A percentile compares a stretch with the other conserved stretches of the same genome.
Evolutionary conservation across 2,797 vertebrate genomes (phyloP).

Genomic region (Rhinoraja longicauda): DNA sequence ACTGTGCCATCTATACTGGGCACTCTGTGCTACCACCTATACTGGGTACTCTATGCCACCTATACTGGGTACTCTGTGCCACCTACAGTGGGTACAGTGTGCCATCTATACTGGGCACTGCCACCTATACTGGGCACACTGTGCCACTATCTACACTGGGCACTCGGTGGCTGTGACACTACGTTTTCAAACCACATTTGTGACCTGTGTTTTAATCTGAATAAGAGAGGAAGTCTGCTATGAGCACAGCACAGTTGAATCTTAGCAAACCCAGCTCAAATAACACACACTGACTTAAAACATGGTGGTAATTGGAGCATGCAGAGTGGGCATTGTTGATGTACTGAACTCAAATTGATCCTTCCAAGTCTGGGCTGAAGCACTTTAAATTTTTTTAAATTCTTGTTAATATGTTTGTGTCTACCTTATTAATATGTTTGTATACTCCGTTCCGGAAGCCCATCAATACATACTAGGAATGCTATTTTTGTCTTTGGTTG

Average conservation of each 20-base stretch:
- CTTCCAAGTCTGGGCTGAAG: not conserved
- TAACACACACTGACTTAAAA: not conserved
- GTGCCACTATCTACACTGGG: not conserved
- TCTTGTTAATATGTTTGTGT: too few relatives aligned
- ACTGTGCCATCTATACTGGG: too few relatives aligned
- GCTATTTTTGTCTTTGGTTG: not conserved
- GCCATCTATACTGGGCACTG: too few relatives aligned
- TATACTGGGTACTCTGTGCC: too few relatives aligned
- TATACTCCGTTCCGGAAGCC: not conserved
- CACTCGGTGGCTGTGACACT: not conserved
- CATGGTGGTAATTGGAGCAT: not conserved
- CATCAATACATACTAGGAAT: not conserved
- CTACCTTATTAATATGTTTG: too few relatives aligned
- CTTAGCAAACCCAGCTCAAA: not conserved
- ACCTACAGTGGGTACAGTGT: too few relatives aligned
- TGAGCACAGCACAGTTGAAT: not conserved
- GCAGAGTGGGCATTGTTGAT: not conserved
- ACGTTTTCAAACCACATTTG: not conserved
- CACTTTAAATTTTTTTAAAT: too few relatives aligned
- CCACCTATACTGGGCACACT: too few relatives aligned
- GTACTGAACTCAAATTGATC: not conserved
- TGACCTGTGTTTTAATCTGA: not conserved
- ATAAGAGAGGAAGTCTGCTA: not conserved
- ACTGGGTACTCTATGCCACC: too few relatives aligned
- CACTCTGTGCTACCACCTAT: too few relatives aligned